Evolutionary conservation across 2,888 invertebrate species (phyloP), one percentile per base, ranked within the genome.

Genomic region (Agapostemon virescens): DNA sequence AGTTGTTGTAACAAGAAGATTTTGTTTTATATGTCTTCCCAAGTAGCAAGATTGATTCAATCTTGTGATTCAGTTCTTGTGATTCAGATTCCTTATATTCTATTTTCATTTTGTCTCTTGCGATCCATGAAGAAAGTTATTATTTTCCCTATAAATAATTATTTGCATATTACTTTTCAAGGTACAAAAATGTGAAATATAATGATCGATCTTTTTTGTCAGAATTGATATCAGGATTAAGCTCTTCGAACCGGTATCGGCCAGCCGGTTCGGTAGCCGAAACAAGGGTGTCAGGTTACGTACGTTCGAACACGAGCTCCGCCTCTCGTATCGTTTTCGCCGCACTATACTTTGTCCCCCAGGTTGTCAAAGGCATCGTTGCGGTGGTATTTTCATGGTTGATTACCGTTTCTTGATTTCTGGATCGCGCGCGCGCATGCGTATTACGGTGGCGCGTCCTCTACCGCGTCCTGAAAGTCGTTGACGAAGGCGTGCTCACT

Each of bases 341-440:
- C n/a, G 20, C n/a, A 4, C 36, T 63, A 30, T 30, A 63, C 63
- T 36, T 36, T 36, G 61, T 17, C 69, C 52, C 52, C 49, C 67
- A 70, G 13, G 38, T 71, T 49, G 66, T 79, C 73, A 66, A 69
- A 80, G 69, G 79, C 79, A 40, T 20, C 69, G 49, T 61, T 42
- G 58, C 11, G 42, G 52, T 69, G 40, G 42, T 70, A 70, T 73
- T 74, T 79, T 79, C 79, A 69, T 30, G 17, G 36, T 1, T 30
- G 58, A 78, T 78, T 80, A 52, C 40, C 64, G 49, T 79, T 63
- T 69, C 80, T 20, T 79, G n/a, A n/a, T n/a, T n/a, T n/a, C n/a
- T n/a, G 42, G 33, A 17, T 36, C 36, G 11, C 15, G 49, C 49
- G 49, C 49, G 11, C 4, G 49, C 42, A 73, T 79, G 79, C 42